Base-by-base conservation (phyloP, 1,140 invertebrate genomes). In the Lordiphosa collinella region DNA sequence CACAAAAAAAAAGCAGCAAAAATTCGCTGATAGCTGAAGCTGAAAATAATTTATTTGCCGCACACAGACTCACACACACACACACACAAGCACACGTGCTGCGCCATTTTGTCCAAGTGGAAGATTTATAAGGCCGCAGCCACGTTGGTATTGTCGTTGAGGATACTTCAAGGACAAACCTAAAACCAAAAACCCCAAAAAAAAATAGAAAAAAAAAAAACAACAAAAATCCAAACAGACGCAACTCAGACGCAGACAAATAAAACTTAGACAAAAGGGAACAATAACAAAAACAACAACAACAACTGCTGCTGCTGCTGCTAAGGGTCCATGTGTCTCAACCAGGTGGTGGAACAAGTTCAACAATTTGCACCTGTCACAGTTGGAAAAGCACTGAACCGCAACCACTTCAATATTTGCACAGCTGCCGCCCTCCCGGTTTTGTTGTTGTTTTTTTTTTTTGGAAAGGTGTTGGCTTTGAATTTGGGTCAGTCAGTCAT, bases 61-160 rank as follows among this genome's bases (percentile, higher is more conserved):
- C 9, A 47, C 8, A 48, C 7, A 36, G n/a, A n/a, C n/a, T n/a
- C 43, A 49, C 51, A 34, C 60, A 46, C 32, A 59, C 47, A 59
- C 44, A 25, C 43, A 49, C 25, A 48, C 36, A 46, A 18, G 36
- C 44, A 56, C 68, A 76, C 73, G 73, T 76, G 73, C 72, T 75
- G 71, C 72, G 71, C 70, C 72, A 75, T 69, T 75, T 75, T 75
- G 65, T 55, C 50, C 59, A 69, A 69, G 58, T 36, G 64, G 35
- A 75, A 75, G 72, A 75, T 75, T 75, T 75, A 75, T 75, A 75
- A 69, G 71, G 71, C 71, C 72, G 72, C 71, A 75, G 65, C 64
- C 65, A 62, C 29, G 47, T 44, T 47, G 57, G 11, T 32, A 29
- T 32, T 16, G 46, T 38, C 52, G 62, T 58, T 68, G 56, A 75